A percentile compares a stretch with the other conserved stretches of the same genome.
These are phyloP conservation scores for Drosophila tristis DNA, from an alignment of 1,140 invertebrate genomes.

Conservation along the genomic window DNA sequence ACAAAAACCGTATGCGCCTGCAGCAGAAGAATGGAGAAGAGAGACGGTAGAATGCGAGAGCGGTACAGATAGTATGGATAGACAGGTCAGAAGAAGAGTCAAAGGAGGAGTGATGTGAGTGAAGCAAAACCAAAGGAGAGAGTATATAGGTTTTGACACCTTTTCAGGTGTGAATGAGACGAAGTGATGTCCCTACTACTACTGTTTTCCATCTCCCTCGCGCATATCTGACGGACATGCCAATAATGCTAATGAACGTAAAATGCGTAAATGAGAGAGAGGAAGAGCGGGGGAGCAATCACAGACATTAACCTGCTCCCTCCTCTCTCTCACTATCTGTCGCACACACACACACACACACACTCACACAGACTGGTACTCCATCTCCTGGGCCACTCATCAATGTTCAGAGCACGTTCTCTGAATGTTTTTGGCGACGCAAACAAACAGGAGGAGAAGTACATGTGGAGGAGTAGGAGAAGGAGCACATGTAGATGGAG, in stretches of 20 bases:
- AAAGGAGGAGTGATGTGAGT: not conserved
- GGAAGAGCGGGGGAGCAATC: slow-evolving; percentile 33
- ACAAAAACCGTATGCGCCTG: slow-evolving; percentile 30
- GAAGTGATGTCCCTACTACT: no score
- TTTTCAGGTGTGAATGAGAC: slow-evolving; percentile 19
- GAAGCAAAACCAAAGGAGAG: slow-evolving; percentile 17
- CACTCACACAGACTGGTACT: not conserved
- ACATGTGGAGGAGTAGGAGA: slow-evolving; percentile 16
- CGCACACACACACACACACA: slow-evolving; percentile 2
- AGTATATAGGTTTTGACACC: slow-evolving; percentile 25
- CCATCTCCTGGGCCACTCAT: slow-evolving; percentile 46
- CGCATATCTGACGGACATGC: slow-evolving; percentile 31
- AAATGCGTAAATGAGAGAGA: slow-evolving; percentile 71
- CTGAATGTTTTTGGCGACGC: slow-evolving; percentile 66
- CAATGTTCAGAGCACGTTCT: slow-evolving; percentile 73
- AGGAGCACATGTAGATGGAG: not conserved
- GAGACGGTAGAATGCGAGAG: not conserved
- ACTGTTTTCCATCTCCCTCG: not conserved
- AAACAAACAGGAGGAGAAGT: slow-evolving; percentile 9
- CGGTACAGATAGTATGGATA: not conserved
- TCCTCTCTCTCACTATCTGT: slow-evolving; percentile 19
- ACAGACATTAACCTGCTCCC: slow-evolving; percentile 59
- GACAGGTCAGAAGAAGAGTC: not conserved
- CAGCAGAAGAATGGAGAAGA: not conserved
- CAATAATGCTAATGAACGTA: slow-evolving; percentile 71